phyloP scores from a whole-genome alignment of 2,113 vertebrate genomes.

The Mellivora capensis region DNA sequence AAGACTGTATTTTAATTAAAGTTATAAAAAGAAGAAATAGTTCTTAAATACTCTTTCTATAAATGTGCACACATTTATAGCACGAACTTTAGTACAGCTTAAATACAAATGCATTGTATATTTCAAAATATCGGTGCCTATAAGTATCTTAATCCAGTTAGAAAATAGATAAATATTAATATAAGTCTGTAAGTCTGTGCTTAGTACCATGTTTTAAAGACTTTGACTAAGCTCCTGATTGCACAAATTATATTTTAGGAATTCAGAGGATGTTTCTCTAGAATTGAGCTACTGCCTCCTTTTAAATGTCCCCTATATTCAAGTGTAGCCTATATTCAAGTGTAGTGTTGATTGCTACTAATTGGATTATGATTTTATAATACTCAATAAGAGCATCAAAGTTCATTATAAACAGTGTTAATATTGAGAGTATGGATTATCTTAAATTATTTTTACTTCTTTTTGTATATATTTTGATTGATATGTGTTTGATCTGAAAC shows the following conservation, averaged over 20 bases:
- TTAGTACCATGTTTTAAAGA: neutral
- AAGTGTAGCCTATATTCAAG: neutral
- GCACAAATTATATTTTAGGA: neutral
- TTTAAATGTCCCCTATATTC: neutral
- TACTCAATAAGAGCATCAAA: neutral
- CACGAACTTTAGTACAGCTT: neutral
- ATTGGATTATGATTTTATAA: neutral
- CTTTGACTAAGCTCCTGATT: neutral
- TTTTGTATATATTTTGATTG: neutral
- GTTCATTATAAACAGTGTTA: neutral
- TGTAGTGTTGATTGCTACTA: neutral
- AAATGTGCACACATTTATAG: neutral
- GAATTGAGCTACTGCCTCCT: neutral
- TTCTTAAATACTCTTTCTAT: neutral
- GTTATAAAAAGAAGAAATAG: neutral
- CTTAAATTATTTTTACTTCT: constrained; percentile 3
- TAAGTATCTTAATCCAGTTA: neutral
- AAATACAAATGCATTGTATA: neutral
- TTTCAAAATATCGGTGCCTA: neutral
- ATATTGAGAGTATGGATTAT: neutral
- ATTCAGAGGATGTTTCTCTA: neutral
- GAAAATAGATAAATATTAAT: neutral
- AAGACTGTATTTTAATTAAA: neutral
- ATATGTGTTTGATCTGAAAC: neutral
- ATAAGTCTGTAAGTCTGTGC: neutral